phyloP scores from a whole-genome alignment of 2,113 vertebrate species.

The Acrocephalus arundinaceus region DNA sequence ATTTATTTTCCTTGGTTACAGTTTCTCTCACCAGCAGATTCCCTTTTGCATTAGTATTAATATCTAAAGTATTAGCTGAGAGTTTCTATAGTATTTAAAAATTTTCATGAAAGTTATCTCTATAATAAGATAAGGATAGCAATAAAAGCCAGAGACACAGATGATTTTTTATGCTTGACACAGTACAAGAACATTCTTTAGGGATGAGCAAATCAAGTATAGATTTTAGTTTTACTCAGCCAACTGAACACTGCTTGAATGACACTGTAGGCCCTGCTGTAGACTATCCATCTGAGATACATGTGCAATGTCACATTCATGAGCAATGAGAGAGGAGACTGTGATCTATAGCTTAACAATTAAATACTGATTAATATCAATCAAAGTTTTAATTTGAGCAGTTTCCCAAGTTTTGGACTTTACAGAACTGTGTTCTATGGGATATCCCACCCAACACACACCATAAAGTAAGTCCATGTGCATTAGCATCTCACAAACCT shows the following conservation, averaged over 20 bases:
- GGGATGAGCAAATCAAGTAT: neutral
- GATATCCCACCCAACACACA: neutral
- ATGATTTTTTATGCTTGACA: neutral
- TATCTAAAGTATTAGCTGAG: neutral
- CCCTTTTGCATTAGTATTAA: neutral
- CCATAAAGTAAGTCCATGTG: neutral
- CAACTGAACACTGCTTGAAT: neutral
- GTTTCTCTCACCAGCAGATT: neutral
- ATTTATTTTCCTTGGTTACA: neutral
- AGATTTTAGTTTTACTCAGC: neutral
- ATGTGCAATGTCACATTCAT: neutral
- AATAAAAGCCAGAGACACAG: neutral
- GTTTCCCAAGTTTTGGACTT: neutral
- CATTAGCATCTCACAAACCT: neutral
- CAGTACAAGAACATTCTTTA: neutral
- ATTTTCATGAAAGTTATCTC: neutral
- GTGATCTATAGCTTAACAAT: neutral
- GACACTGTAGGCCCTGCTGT: neutral
- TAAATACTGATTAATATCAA: neutral
- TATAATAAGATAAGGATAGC: neutral
- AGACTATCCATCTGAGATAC: neutral
- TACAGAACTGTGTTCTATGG: neutral
- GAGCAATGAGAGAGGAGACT: neutral
- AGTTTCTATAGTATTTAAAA: neutral
- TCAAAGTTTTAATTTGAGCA: neutral